Percentiles rank a stretch among this genome's conserved stretches.
Evolutionary conservation across 2,797 vertebrate species (phyloP).

Genomic region (Echeneis naucrates): DNA sequence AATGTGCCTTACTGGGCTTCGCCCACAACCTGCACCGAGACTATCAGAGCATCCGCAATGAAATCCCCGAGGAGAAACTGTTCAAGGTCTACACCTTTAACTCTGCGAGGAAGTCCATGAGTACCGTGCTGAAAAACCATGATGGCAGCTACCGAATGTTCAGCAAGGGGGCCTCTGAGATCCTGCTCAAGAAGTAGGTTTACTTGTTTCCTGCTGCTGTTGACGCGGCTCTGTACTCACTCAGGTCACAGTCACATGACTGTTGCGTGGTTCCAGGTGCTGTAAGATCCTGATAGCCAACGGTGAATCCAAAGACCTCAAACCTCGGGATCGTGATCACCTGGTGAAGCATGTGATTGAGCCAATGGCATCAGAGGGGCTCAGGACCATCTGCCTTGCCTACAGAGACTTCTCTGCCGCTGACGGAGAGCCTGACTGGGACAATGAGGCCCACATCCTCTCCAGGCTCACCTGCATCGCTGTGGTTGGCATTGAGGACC

Average conservation of each 20-base stretch:
- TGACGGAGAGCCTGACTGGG: conserved; percentile 94
- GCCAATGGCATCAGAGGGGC: conserved; percentile 96
- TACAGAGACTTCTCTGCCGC: conserved; percentile 90
- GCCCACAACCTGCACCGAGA: conserved; percentile 89
- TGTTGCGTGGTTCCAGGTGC: conserved; percentile 83
- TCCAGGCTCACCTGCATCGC: conserved; percentile 92
- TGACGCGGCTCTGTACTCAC: not conserved
- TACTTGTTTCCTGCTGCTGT: not conserved
- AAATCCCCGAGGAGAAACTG: conserved; percentile 94
- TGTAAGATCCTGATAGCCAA: conserved; percentile 86
- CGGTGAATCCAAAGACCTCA: conserved; percentile 88
- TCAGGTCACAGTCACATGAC: not conserved
- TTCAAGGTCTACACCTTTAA: conserved; percentile 99
- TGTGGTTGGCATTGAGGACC: conserved; percentile 98
- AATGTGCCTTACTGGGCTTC: conserved; percentile 95
- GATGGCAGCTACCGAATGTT: conserved; percentile 96
- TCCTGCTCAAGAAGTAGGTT: conserved; percentile 96
- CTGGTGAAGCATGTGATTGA: conserved; percentile 95
- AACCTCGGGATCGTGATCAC: conserved; percentile 89
- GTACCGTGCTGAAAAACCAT: conserved; percentile 91
- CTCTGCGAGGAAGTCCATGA: conserved; percentile 98
- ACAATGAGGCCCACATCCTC: conserved; percentile 91
- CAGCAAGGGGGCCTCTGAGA: conserved; percentile 98
- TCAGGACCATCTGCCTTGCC: conserved; percentile 96
- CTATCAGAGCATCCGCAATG: conserved; percentile 89